Conservation (phyloP, 2,113 vertebrate species). For the Erpornis zantholeuca region DNA sequence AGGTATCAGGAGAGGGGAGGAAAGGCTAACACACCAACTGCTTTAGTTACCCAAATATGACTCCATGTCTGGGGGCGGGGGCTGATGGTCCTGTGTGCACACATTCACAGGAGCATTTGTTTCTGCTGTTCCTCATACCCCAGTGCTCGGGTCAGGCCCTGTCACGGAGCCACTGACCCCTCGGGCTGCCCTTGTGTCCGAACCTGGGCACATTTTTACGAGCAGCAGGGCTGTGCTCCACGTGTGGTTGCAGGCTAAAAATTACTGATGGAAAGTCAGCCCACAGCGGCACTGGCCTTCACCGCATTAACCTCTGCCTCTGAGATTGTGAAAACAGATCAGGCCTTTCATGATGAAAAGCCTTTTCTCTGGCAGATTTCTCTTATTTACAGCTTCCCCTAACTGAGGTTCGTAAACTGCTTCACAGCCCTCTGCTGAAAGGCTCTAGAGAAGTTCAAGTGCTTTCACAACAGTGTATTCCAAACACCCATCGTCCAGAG, state of each 20-base stretch:
- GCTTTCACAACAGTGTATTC: background rate
- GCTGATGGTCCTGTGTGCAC: background rate
- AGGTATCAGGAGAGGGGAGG: background rate
- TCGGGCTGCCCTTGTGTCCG: background rate
- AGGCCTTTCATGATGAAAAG: background rate
- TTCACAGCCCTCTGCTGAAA: background rate
- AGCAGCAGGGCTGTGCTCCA: background rate
- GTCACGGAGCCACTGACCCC: accelerated
- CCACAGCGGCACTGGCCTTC: background rate
- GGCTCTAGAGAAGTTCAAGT: background rate
- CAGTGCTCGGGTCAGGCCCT: accelerated
- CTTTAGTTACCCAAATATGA: background rate
- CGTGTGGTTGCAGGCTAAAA: background rate
- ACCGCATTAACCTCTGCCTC: background rate
- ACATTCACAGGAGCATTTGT: background rate
- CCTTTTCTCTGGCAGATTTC: background rate
- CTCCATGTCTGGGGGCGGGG: too few species aligned
- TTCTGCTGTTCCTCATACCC: background rate
- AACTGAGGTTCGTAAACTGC: background rate
- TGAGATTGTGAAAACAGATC: background rate
- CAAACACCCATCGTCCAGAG: background rate
- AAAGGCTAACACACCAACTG: accelerated
- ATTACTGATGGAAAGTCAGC: background rate
- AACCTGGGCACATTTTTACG: accelerated
- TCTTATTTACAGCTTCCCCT: background rate